Evolutionary conservation across 2,797 vertebrate species (phyloP).

Genomic region (Diglossa cyanea): DNA sequence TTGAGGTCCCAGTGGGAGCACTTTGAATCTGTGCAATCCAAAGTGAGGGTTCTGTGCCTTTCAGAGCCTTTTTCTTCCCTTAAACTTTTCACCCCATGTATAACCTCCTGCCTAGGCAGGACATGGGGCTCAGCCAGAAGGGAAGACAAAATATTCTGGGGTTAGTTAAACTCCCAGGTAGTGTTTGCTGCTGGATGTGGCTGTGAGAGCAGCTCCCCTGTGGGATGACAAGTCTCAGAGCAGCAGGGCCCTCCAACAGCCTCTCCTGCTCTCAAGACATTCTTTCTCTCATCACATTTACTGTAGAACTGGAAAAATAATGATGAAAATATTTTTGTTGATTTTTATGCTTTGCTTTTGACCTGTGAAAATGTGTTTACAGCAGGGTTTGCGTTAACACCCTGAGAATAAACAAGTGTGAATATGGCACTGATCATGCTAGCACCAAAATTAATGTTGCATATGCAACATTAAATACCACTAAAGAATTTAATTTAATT

Average conservation of each 20-base stretch:
- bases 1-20: not conserved
- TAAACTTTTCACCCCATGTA: rapidly evolving
- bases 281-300: not conserved
- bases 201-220: not conserved
- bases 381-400: not conserved
- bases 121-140: not conserved
- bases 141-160: not conserved
- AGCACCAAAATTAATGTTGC: not conserved
- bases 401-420: not conserved
- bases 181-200: not conserved
- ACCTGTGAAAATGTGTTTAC: not conserved
- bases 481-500: not conserved
- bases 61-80: not conserved
- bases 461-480: not conserved
- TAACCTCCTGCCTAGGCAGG: not conserved
- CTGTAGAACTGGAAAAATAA: not conserved
- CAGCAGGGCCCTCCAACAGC: not conserved
- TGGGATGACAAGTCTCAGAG: rapidly evolving
- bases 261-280: not conserved
- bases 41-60: rapidly evolving
- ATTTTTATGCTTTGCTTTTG: not conserved
- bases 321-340: not conserved
- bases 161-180: not conserved
- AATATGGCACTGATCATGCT: not conserved
- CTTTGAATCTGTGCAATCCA: not conserved